Evolutionary conservation across 2,797 vertebrate genomes (phyloP), one percentile per base, ranked within the genome.

Genomic region (Eremophila alpestris): DNA sequence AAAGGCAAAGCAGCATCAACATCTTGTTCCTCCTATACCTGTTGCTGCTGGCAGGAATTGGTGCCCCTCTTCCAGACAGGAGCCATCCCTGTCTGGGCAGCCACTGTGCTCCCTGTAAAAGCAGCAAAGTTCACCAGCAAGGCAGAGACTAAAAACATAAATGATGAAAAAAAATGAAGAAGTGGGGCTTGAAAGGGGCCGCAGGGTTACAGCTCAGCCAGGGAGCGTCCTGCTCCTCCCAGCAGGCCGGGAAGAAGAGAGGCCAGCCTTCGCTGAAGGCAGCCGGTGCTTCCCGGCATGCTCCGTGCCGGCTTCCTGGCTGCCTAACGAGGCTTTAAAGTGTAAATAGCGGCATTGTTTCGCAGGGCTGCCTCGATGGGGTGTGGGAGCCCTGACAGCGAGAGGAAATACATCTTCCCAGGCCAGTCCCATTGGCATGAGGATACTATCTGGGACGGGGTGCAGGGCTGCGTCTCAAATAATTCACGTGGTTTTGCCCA

Each of bases 331-430:
- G 92, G 92, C 90, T 96, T 92, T 73, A 82, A 90, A 95, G 94
- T 87, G 95, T 95, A 95, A 96, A 96, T 94, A 96, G 92, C 30
- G n/a, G 88, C 90, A 96, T 93, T 96, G 96, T 96, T 95, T 92
- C 36, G 3, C 23, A 40, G 58, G 83, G 90, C 93, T 78, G 92
- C 93, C 75, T 93, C 26, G 2, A n/a, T 2, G 54, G 88, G 92
- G 83, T 90, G 93, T 71, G 80, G 65, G 40, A 54, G 65, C 74
- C 11, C 14, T 32, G 70, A 92, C 6, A 90, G 55, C 3, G 1
- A 65, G 74, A 87, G 74, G 65, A 90, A 88, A 89, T 32, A 51
- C 90, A 89, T 76, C 90, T 82, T 89, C 65, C 69, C 77, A 58
- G 86, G 69, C 76, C 76, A 54, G 81, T 71, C 46, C 64, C 0